These are phyloP conservation scores for Sabellastarte sp. DNA, from an alignment of 2,888 invertebrate genomes.

Conservation along the genomic window DNA sequence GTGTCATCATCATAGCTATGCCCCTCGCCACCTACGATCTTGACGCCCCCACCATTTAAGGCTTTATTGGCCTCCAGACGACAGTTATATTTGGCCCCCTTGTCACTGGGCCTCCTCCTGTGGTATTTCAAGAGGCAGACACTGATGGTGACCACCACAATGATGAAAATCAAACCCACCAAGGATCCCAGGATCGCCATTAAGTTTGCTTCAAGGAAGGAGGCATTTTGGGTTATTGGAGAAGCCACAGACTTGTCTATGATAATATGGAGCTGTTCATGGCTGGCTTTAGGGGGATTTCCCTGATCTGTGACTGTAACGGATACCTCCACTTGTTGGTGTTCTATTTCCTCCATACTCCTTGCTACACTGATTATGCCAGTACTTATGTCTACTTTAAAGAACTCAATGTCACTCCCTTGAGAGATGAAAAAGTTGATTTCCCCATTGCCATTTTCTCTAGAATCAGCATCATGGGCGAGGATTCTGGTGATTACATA, in stretches of 20 bases:
- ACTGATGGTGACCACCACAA: constrained; percentile 8
- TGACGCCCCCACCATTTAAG: neutral
- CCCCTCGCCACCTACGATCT: no score
- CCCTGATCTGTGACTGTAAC: neutral
- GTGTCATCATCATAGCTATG: neutral
- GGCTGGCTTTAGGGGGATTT: neutral
- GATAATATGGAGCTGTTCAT: neutral
- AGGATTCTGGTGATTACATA: neutral
- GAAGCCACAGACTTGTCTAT: neutral
- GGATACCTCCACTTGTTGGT: neutral
- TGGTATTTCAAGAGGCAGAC: neutral
- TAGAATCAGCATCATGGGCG: neutral
- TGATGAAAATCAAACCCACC: constrained; percentile 1
- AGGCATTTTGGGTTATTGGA: neutral
- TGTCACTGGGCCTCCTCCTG: neutral
- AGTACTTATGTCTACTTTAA: neutral
- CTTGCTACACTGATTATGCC: neutral
- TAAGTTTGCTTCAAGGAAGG: neutral
- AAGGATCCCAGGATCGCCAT: constrained; percentile 1
- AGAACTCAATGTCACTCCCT: neutral
- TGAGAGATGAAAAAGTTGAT: neutral
- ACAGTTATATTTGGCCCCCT: constrained; percentile 1
- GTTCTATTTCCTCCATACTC: neutral
- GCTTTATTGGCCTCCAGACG: constrained; percentile 1
- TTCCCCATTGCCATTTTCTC: neutral